Evolutionary conservation across 1,140 invertebrate species (phyloP), one percentile per base, ranked within the genome.

Genomic region (Pollicipes pollicipes): DNA sequence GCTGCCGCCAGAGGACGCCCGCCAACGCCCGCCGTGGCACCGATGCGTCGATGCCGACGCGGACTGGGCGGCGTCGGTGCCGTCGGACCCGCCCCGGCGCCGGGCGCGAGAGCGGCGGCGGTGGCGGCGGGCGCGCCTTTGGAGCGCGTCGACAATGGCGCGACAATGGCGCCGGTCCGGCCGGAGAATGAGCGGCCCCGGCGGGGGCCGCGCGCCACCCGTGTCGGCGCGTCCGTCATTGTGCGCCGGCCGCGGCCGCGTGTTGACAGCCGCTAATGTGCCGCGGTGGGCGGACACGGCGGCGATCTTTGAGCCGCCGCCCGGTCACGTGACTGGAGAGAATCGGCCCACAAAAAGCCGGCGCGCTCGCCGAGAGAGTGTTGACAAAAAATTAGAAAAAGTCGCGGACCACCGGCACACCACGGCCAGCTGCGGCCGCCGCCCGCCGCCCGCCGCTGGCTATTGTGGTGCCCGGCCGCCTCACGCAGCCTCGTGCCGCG

Each of bases 341-440:
- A 58, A 58, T 58, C 45, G 45, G 24, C 21, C 13, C 45, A 58
- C 45, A 58, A 58, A 58, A 58, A 58, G 45, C 10, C 45, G 10
- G 24, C 45, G n/a, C 45, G 45, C 45, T 10, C 8, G 45, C 45
- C 45, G 45, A 58, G 45, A 58, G 45, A 58, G 45, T 58, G 45
- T 58, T 58, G 45, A 58, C 45, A 58, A 58, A 58, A 58, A 58
- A 58, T 58, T 58, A 58, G 45, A 58, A 58, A 58, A 58, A 58
- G 45, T 58, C 21, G 10, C n/a, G 45, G 45, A 58, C 45, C 45
- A 58, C 45, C 32, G 16, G 32, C 32, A 16, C 32, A 16, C 4
- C 4, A 4, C 45, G 45, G 45, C 45, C 45, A 58, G 45, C 45
- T 58, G 45, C 45, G 45, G 45, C 45, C 17, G 45, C 45, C 45